These are phyloP conservation scores for Acropternis orthonyx DNA, from an alignment of 2,797 vertebrate genomes.

Conservation along the genomic window DNA sequence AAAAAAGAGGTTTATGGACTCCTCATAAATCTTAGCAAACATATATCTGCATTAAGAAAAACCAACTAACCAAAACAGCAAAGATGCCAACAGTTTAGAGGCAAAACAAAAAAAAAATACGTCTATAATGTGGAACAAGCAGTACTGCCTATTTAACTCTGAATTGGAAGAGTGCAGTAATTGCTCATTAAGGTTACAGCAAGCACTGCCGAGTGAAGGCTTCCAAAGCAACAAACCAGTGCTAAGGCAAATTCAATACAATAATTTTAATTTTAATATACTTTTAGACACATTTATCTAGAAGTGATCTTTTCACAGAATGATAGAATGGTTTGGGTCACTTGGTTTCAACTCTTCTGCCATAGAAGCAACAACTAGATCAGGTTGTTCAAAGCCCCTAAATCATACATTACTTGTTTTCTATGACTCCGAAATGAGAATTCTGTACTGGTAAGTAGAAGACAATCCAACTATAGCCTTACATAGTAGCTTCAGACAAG, in stretches of 20 bases:
- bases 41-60: not conserved
- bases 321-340: not conserved
- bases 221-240: not conserved
- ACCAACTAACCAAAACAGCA: not conserved
- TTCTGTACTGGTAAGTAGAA: not conserved
- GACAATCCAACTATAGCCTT: not conserved
- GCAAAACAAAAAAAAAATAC: not conserved
- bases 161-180: constrained; percentile 1
- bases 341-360: not conserved
- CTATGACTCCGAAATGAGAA: not conserved
- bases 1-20: not conserved
- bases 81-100: not conserved
- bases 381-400: not conserved
- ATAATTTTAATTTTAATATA: not conserved
- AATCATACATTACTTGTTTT: not conserved
- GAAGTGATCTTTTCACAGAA: not conserved
- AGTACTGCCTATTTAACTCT: not conserved
- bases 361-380: not conserved
- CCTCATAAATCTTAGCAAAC: not conserved
- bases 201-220: not conserved
- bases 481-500: not conserved
- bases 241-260: not conserved
- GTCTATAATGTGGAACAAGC: not conserved
- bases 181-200: not conserved
- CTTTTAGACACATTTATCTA: not conserved